Evolutionary conservation across 2,888 invertebrate species (phyloP), one percentile per base, ranked within the genome.

Genomic region (Pachycephus smyrnensis): DNA sequence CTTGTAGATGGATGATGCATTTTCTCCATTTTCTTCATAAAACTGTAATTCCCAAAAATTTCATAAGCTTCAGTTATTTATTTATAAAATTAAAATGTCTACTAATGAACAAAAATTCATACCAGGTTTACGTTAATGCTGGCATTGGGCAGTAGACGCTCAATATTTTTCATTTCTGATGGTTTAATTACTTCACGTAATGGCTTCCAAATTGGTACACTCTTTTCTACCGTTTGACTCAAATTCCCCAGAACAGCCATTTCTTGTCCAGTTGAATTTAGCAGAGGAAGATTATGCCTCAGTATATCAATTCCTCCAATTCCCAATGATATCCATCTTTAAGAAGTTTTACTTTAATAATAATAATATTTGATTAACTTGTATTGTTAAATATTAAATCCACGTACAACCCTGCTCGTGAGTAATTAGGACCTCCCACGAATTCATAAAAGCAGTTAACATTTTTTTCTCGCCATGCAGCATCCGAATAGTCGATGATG

Each of bases 111-210:
- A 71, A 71, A 71, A 71, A 12, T 68, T 68, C n/a, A 15, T 76
- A 90, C 79, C 73, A 87, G 82, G 83, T 90, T 90, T 73, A 89
- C 89, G 71, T 90, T 89, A 79, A 90, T 87, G n/a, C 76, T 83
- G 0, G 90, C 88, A 11, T 86, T 84, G 0, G 88, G 89, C n/a
- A 90, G 79, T 12, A 87, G 81, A 31, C 77, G 76, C 31, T 87
- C 82, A 12, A 88, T 79, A 23, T 77, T 79, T 4, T 81, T 73
- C 6, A 80, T 55, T 40, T 86, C 83, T 32, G 84, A 79, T 40
- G 81, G 37, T 69, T 83, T 86, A 33, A 85, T 85, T 33, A 89
- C 85, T 12, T 87, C 86, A 1, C 79, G 76, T 0, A 90, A 78
- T 1, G 87, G 85, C 76, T 83, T 86, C 90, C 90, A 90, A 79